These are phyloP conservation scores for Lanistes nyassanus DNA, from an alignment of 1,140 invertebrate genomes.

Conservation along the genomic window DNA sequence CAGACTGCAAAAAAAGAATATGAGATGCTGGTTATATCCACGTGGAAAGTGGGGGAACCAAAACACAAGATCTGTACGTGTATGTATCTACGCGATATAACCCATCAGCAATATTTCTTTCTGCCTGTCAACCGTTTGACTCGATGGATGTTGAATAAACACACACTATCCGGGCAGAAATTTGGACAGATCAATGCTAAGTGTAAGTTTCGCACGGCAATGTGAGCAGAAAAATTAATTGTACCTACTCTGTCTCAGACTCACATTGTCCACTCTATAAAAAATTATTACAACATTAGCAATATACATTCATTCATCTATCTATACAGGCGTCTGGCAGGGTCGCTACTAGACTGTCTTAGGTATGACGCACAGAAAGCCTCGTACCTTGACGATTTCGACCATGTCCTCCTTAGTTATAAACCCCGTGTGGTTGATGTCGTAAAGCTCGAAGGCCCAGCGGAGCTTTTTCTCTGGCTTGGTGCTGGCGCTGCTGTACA, in stretches of 20 bases:
- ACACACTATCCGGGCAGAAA: too few relatives aligned
- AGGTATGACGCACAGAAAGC: background rate
- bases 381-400: conserved; percentile 48
- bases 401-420: conserved; percentile 75
- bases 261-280: background rate
- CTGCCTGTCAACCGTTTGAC: background rate
- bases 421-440: conserved; percentile 84
- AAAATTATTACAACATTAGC: background rate
- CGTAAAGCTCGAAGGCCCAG: conserved; percentile 92
- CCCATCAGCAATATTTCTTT: too few relatives aligned
- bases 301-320: background rate
- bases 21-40: too few relatives aligned
- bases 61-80: too few relatives aligned
- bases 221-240: too few relatives aligned
- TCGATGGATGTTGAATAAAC: background rate
- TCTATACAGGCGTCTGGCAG: background rate
- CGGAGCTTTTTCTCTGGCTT: conserved; percentile 87
- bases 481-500: conserved; percentile 70
- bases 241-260: background rate
- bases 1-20: conserved; percentile 2
- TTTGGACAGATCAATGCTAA: too few relatives aligned
- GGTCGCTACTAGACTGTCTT: background rate
- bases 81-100: background rate
- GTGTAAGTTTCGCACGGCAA: too few relatives aligned
- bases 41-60: too few relatives aligned